Evolutionary conservation across 1,140 invertebrate genomes (phyloP), one percentile per base, ranked within the genome.

Genomic region (Drosophila takahashii): DNA sequence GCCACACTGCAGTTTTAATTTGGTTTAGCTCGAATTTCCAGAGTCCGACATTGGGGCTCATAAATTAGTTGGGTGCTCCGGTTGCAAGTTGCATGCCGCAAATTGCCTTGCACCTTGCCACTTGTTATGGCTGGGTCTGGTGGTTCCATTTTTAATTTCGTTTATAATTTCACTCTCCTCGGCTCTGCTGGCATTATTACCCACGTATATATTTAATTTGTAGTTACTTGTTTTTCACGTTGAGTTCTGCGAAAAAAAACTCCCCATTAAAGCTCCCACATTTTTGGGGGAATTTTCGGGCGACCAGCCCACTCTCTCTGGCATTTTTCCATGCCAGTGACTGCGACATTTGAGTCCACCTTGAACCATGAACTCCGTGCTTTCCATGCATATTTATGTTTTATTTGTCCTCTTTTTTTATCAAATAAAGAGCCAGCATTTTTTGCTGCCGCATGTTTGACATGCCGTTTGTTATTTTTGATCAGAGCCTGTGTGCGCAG

Each of bases 381-480:
- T 52, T 74, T 52, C 42, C 26, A 26, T 53, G 36, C 44, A 53
- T 56, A 52, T 58, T 65, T 75, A 37, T 51, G 22, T 52, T 51
- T 50, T 62, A 32, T 65, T 50, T 57, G 6, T 26, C 42, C 27
- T n/a, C 22, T 34, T 34, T 60, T 81, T 66, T 75, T 51, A 60
- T 71, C 34, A 76, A 83, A 79, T 71, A 83, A 61, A 67, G 44
- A 67, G 45, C 37, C 60, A 58, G 41, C 41, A 64, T 62, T 75
- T 86, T 74, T 86, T 74, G 51, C 47, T 65, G 62, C 56, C 67
- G 59, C 62, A 86, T 85, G 73, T 77, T 67, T 85, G 81, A 77
- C 81, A 85, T 81, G 77, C 73, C 81, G 81, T 81, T 81, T 86
- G 77, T 86, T 81, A 86, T 86, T 81, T 86, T 75, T 81, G 65